phyloP scores from a whole-genome alignment of 2,113 vertebrate genomes.

The Cyprichromis sp. region DNA sequence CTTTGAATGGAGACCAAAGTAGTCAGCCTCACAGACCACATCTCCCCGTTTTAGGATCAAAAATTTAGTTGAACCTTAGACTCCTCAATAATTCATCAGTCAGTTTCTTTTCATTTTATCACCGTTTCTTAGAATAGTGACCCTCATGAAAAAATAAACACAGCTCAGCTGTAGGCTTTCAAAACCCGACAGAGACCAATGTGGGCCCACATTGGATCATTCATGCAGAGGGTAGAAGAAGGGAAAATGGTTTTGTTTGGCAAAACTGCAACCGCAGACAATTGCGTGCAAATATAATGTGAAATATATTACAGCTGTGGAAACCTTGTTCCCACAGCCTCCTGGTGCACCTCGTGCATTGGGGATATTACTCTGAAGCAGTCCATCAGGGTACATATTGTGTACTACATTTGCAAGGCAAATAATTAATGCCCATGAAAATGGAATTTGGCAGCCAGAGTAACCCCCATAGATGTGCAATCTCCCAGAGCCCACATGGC shows the following conservation, averaged over 20 bases:
- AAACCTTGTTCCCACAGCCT: not conserved
- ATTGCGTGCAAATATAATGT: not conserved
- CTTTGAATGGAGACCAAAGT: not conserved
- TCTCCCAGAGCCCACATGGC: not conserved
- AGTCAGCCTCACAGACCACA: not conserved
- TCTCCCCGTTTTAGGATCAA: not conserved
- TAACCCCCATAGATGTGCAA: not conserved
- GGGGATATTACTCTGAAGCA: not conserved
- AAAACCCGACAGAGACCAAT: not conserved
- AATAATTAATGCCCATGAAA: constrained; percentile 29
- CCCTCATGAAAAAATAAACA: constrained; percentile 24
- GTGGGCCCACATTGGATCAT: not conserved
- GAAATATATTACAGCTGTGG: not conserved
- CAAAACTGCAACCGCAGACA: not conserved
- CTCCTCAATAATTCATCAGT: constrained; percentile 26
- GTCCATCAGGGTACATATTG: constrained; percentile 11
- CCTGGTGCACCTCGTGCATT: not conserved
- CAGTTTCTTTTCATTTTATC: not conserved
- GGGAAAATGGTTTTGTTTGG: not conserved
- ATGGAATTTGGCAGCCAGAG: constrained; percentile 13
- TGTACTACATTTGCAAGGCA: constrained; percentile 22
- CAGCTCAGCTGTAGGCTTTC: not conserved
- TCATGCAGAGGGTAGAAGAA: not conserved
- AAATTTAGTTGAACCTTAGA: not conserved
- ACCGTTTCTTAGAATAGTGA: constrained; percentile 19